phyloP scores from a whole-genome alignment of 2,888 invertebrate species.

The Phengaris alcon region DNA sequence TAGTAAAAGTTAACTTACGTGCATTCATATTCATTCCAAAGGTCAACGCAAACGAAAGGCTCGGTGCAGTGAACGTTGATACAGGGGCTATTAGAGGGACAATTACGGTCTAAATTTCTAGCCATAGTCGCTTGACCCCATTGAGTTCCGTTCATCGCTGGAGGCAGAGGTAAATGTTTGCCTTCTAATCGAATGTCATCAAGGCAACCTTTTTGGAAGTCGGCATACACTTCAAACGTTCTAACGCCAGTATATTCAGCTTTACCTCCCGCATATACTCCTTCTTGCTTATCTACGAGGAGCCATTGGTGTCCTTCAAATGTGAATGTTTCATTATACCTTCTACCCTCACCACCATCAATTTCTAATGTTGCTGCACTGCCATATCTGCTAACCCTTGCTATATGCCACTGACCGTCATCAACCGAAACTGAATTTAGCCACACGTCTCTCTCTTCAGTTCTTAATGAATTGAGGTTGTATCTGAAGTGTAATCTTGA shows the following conservation, averaged over 20 bases:
- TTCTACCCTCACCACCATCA: constrained; percentile 96
- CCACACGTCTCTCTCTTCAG: constrained; percentile 95
- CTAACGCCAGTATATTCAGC: constrained; percentile 96
- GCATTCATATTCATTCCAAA: constrained; percentile 99
- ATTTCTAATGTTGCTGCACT: constrained; percentile 94
- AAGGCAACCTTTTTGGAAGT: constrained; percentile 93
- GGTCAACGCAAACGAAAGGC: constrained; percentile 95
- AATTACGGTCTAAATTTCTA: constrained; percentile 93
- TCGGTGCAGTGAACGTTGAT: constrained; percentile 95
- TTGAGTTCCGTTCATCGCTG: constrained; percentile 96
- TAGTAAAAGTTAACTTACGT: constrained; percentile 89
- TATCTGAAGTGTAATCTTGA: constrained; percentile 93
- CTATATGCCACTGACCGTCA: constrained; percentile 98
- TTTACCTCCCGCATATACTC: constrained; percentile 96
- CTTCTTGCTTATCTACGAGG: constrained; percentile 94
- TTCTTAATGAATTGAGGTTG: constrained; percentile 93
- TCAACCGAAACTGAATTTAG: constrained; percentile 93
- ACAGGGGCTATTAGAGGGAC: constrained; percentile 96
- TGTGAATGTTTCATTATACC: constrained; percentile 94
- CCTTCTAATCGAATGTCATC: constrained; percentile 91
- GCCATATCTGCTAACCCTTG: constrained; percentile 93
- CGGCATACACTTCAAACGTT: constrained; percentile 95
- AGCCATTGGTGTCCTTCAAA: constrained; percentile 96
- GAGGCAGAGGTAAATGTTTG: constrained; percentile 95
- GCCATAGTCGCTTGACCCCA: constrained; percentile 98